Conservation (phyloP, 2,888 invertebrate genomes). For the Drosophila histrio region DNA sequence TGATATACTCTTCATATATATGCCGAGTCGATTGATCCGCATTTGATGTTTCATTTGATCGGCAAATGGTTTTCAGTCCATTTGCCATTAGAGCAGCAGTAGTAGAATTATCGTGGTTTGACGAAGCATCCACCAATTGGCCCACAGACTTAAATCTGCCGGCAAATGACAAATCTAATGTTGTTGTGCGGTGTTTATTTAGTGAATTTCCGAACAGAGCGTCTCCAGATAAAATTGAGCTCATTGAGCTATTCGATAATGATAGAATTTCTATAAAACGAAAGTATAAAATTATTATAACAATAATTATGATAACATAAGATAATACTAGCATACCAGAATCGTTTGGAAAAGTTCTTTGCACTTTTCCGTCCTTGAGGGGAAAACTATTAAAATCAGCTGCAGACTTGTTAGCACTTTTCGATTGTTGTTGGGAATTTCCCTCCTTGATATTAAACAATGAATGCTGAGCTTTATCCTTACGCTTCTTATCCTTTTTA, state of each 20-base stretch:
- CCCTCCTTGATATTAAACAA: slow-evolving; percentile 19
- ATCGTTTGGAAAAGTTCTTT: slow-evolving; percentile 30
- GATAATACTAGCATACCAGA: slow-evolving; percentile 51
- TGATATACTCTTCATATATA: slow-evolving; percentile 43
- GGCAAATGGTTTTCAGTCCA: slow-evolving; percentile 20
- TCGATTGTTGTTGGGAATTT: slow-evolving; percentile 24
- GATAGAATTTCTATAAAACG: slow-evolving; percentile 71
- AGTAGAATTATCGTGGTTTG: slow-evolving; percentile 16
- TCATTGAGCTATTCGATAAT: slow-evolving; percentile 81
- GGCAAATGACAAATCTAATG: slow-evolving; percentile 81
- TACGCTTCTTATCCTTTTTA: slow-evolving; percentile 76
- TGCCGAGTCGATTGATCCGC: slow-evolving; percentile 21
- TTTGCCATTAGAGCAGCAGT: slow-evolving; percentile 13
- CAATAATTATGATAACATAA: not conserved
- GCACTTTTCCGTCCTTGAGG: slow-evolving; percentile 50
- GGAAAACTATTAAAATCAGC: slow-evolving; percentile 50
- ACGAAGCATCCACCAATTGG: slow-evolving; percentile 37
- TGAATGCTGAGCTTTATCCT: slow-evolving; percentile 38
- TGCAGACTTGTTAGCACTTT: slow-evolving; percentile 9
- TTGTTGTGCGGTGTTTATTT: slow-evolving; percentile 34
- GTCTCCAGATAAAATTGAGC: slow-evolving; percentile 74
- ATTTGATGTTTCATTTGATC: slow-evolving; percentile 4
- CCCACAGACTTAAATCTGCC: slow-evolving; percentile 80
- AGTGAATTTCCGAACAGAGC: slow-evolving; percentile 37
- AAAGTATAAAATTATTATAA: not conserved